Evolutionary conservation across 2,113 vertebrate species (phyloP).

Genomic region (Parus major): DNA sequence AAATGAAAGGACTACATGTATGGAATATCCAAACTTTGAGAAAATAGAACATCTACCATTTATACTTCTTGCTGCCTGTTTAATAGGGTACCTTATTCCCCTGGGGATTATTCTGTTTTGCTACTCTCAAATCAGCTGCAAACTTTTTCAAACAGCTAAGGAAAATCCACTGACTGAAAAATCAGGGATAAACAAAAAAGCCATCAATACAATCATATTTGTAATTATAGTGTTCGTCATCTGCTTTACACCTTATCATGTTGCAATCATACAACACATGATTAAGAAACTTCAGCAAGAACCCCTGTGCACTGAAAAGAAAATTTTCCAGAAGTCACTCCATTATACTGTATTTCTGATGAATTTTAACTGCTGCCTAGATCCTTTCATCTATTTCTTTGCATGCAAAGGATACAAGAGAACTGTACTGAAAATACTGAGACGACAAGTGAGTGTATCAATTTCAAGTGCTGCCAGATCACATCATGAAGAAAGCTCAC

Average conservation of each 20-base stretch:
- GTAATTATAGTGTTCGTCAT: conserved; percentile 92
- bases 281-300: conserved; percentile 82
- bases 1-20: conserved; percentile 80
- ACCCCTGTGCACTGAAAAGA: conserved; percentile 75
- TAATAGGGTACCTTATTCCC: conserved; percentile 87
- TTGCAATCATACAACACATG: conserved; percentile 93
- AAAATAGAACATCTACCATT: conserved; percentile 76
- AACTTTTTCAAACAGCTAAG: conserved; percentile 86
- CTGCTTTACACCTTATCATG: conserved; percentile 93
- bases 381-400: conserved; percentile 98
- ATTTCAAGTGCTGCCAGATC: conserved; percentile 88
- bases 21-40: conserved; percentile 97
- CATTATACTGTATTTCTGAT: conserved; percentile 92
- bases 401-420: conserved; percentile 97
- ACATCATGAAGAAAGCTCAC: conserved; percentile 87
- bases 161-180: conserved; percentile 88
- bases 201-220: conserved; percentile 90
- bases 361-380: conserved; percentile 95
- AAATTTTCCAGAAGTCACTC: conserved; percentile 89
- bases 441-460: conserved; percentile 84
- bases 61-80: conserved; percentile 87
- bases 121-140: conserved; percentile 88
- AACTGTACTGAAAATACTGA: conserved; percentile 88
- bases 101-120: conserved; percentile 86
- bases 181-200: conserved; percentile 91